Conservation (phyloP, 2,797 vertebrate genomes). For the Hemibagrus guttatus region DNA sequence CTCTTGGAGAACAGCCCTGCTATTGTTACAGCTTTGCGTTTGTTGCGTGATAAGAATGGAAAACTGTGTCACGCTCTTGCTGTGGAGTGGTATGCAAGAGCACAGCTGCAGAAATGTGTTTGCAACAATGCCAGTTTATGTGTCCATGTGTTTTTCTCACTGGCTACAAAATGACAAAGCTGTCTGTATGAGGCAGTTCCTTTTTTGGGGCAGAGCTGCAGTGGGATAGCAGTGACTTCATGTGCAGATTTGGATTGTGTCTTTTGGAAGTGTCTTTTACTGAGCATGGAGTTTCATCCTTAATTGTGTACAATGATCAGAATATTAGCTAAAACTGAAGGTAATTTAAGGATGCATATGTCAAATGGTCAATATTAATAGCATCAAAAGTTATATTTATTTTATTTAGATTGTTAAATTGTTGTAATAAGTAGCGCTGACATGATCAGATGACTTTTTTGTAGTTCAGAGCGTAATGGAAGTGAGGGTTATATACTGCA, state of each 20-base stretch:
- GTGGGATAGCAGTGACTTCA: not conserved
- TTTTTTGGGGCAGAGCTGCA: not conserved
- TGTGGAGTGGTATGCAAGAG: conserved; percentile 34
- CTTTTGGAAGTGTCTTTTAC: not conserved
- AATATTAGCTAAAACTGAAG: not conserved
- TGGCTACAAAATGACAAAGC: conserved; percentile 11
- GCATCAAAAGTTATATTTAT: not conserved
- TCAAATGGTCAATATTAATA: not conserved
- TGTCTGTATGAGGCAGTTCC: not conserved
- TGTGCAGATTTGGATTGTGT: not conserved
- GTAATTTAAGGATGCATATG: not conserved
- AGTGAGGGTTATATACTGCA: not conserved
- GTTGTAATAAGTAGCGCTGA: not conserved
- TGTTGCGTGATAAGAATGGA: conserved; percentile 64
- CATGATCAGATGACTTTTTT: not conserved
- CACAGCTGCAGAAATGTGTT: conserved; percentile 53
- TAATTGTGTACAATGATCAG: not conserved
- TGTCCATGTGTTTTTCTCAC: conserved; percentile 39
- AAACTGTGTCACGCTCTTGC: conserved; percentile 54
- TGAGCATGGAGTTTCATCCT: not conserved
- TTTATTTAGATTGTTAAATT: not conserved
- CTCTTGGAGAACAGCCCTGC: conserved; percentile 69
- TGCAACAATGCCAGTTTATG: conserved; percentile 36
- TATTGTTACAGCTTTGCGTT: conserved; percentile 69
- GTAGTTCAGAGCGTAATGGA: not conserved